Evolutionary conservation across 2,888 invertebrate species (phyloP).

Genomic region (Sympetrum striolatum): DNA sequence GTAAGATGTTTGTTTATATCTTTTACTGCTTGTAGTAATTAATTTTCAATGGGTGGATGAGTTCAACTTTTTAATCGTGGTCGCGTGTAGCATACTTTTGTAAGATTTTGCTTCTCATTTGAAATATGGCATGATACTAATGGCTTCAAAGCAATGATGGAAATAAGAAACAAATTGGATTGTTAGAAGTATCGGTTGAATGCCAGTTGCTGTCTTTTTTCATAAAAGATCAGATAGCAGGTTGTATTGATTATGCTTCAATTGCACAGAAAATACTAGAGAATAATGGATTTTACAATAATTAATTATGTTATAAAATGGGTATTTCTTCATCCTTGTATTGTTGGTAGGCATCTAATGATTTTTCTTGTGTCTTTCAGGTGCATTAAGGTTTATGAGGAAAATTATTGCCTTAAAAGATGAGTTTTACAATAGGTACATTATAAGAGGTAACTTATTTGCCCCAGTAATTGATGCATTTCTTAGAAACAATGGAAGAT

Average conservation of each 20-base stretch:
- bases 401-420: conserved; percentile 97
- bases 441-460: conserved; percentile 92
- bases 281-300: no score
- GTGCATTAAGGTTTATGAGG: conserved; percentile 95
- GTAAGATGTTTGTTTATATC: conserved; percentile 58
- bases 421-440: conserved; percentile 97
- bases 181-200: no score
- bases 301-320: background rate
- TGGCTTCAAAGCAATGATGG: no score
- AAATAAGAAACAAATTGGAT: no score
- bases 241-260: no score
- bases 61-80: no score
- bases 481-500: conserved; percentile 94
- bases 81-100: no score
- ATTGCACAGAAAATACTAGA: no score
- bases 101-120: no score
- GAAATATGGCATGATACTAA: no score
- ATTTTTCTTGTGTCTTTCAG: conserved; percentile 55
- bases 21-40: background rate
- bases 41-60: background rate
- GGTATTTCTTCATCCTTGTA: background rate
- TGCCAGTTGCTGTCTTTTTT: no score
- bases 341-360: background rate
- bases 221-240: no score
- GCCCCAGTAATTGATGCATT: conserved; percentile 96